Base-by-base conservation (phyloP, 1,140 invertebrate species). In the Euura saliciscinereae region DNA sequence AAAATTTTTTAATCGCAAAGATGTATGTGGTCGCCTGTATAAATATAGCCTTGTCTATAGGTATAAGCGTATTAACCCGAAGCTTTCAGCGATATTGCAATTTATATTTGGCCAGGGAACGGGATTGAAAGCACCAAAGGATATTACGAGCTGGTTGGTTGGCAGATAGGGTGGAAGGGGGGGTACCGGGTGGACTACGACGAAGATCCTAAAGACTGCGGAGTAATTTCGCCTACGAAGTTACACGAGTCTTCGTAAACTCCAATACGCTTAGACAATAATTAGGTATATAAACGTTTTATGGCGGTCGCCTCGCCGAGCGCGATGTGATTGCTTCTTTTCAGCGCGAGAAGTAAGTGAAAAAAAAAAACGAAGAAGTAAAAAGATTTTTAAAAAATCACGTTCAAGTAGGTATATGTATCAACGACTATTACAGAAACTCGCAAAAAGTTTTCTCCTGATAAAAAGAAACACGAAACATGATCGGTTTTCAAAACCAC, bases 71-170 rank as follows among this genome's bases (percentile, higher is more conserved):
- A 59, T 59, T n/a, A 59, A 59, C 8, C 51, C 8, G 46, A 59
- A n/a, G 51, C 51, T 59, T 59, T 59, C 51, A 59, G 51, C 51
- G 51, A 59, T 59, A 59, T 59, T 59, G 51, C 51, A 59, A 59
- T 59, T 59, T 59, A 59, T 59, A 59, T 59, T 59, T 59, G 51
- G 51, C 51, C 51, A 59, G 51, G 28, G 8, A 59, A n/a, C 51
- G 51, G 51, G 51, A 59, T 59, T 59, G 51, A n/a, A 59, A 59
- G 51, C 51, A 59, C 8, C 51, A 59, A 59, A 8, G 51, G 51
- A 59, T 59, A 59, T 59, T 59, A 59, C 51, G 51, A 59, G 51
- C 51, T 59, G 4, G 51, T 59, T 28, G 28, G 28, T 28, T 28
- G 28, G 28, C 28, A 28, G 28, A 28, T 28, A 28, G 28, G 28